Base-by-base conservation (phyloP, 2,113 vertebrate species). In the Rhinogobius similis region DNA sequence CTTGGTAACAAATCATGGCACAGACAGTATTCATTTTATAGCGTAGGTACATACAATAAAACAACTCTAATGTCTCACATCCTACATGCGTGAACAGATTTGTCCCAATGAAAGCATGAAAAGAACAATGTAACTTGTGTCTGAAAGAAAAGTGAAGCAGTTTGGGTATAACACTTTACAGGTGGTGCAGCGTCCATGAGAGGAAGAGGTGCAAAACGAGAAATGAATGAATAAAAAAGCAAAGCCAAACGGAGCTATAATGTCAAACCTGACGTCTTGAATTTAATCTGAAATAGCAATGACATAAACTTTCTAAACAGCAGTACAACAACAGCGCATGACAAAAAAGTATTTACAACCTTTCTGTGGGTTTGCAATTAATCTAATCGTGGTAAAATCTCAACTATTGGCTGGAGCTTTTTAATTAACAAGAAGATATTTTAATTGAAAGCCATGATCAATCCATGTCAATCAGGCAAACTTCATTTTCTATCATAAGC, bases 11-110 rank as follows among this genome's bases (percentile, higher is more conserved):
- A 26, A 55, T 55, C 52, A 26, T 26, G 23, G 26, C 52, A 55
- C 5, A 14, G 23, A 5, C 12, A 14, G 10, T 14, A 26, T 55
- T 55, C 11, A 14, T 26, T 55, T 5, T 55, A 55, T 55, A 26
- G 52, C 16, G 52, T 13, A 24, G 52, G n/a, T 26, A 21, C 46
- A 50, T 50, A 50, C 46, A 50, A 55, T 24, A 24, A 23, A 24
- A 55, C 52, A 55, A 23, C 23, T 55, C 52, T 55, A 55, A 23
- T 55, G 52, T 55, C 52, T 14, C 52, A 55, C 52, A 55, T 55
- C 52, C 52, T 55, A 55, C 52, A 55, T 55, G 52, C 24, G 52
- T 14, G 52, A 55, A 55, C 52, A 26, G 11, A 55, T 14, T 26
- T 55, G 24, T 26, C 23, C 52, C 4, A 55, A 26, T 55, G 23